Evolutionary conservation across 2,888 invertebrate species (phyloP), one percentile per base, ranked within the genome.

Genomic region (Desoria tigrina): DNA sequence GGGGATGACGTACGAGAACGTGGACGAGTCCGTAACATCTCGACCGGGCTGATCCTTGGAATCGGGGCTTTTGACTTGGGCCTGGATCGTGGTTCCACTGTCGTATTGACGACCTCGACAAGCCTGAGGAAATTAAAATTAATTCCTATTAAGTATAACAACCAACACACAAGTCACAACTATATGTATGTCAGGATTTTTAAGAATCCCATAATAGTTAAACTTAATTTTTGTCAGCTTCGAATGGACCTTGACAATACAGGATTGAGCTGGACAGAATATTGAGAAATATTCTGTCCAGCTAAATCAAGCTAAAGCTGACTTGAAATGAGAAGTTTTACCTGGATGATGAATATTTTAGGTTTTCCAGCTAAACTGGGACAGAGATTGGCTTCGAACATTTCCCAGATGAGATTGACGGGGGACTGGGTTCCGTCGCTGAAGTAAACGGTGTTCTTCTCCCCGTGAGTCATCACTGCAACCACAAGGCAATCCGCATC

Each of bases 361-460:
- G 87, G 93, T 80, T 93, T 94, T 32, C 94, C 95, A 75, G 92
- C 92, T 53, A 97, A 83, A 27, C 88, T 83, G 49, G 90, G 89
- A 77, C 94, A 95, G 74, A 85, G 86, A 37, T 74, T 45, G 3
- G 75, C 71, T 61, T 74, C 73, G 50, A 76, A 76, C 9, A 63
- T 26, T 61, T 72, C 72, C 74, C 75, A 76, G 54, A 73, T 65
- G 0, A 68, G 60, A 49, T 73, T 74, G 9, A 76, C 72, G 9
- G 75, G 74, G 49, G 72, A 65, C 27, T 58, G 55, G 1, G 68
- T 68, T 1, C 75, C 75, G 50, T 74, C 74, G 23, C 64, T 66
- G 3, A 73, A 26, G 50, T 68, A 73, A 28, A 76, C 63, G 11
- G 68, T 65, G 45, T 76, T 74, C 45, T 71, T 69, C 54, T 71